phyloP scores from a whole-genome alignment of 2,888 invertebrate genomes.

The Drosophila meridiana region DNA sequence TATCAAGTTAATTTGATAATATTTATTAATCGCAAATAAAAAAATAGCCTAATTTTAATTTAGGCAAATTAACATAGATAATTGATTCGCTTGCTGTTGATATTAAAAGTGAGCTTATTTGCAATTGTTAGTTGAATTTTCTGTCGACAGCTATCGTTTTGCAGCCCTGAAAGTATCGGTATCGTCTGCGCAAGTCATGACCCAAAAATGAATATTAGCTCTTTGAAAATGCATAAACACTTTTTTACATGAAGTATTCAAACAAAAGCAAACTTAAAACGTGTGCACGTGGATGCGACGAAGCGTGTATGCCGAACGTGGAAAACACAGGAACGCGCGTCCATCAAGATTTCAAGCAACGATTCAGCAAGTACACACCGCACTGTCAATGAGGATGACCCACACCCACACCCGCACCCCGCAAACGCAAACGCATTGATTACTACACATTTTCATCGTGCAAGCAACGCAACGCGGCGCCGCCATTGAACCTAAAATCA shows the following conservation, averaged over 20 bases:
- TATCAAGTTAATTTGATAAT: not conserved
- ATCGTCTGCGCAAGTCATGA: slow-evolving; percentile 56
- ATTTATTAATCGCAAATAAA: not conserved
- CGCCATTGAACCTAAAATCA: slow-evolving; percentile 43
- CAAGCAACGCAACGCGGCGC: slow-evolving; percentile 36
- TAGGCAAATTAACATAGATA: too few relatives aligned
- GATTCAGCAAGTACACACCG: slow-evolving; percentile 28
- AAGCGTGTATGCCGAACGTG: slow-evolving; percentile 42
- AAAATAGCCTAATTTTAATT: not conserved
- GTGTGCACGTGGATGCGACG: slow-evolving; percentile 63
- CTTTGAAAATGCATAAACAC: slow-evolving; percentile 65
- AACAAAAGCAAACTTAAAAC: slow-evolving; percentile 57
- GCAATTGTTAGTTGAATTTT: not conserved
- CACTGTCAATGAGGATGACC: slow-evolving; percentile 46
- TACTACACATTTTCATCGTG: slow-evolving; percentile 60
- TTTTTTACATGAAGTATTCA: slow-evolving; percentile 63
- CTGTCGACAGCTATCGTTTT: slow-evolving; percentile 11
- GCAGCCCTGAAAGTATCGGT: slow-evolving; percentile 44
- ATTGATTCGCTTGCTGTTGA: not conserved
- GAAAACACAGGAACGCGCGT: slow-evolving; percentile 20
- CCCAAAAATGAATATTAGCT: slow-evolving; percentile 54
- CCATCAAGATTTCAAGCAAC: slow-evolving; percentile 15
- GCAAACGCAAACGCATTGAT: slow-evolving; percentile 52
- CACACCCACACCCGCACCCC: slow-evolving; percentile 44
- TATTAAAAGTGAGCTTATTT: not conserved